These are phyloP conservation scores for Brachystomella parvula DNA, from an alignment of 1,140 invertebrate species.

Conservation along the genomic window DNA sequence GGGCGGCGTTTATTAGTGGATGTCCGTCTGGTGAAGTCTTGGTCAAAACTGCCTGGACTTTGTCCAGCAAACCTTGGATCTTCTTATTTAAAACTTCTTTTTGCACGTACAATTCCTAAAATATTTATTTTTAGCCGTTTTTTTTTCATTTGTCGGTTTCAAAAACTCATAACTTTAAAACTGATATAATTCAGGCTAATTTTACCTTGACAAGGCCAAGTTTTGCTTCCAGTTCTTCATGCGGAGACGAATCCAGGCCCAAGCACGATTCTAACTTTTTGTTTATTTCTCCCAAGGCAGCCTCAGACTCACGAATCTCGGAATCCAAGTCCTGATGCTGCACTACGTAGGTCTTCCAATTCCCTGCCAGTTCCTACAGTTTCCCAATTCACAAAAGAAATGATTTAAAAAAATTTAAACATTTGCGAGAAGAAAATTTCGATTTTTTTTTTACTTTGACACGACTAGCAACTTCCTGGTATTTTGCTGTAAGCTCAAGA, in stretches of 20 bases:
- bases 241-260: slow-evolving; percentile 67
- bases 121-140: slow-evolving; percentile 17
- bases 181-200: not conserved
- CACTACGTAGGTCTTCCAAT: slow-evolving; percentile 85
- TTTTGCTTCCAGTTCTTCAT: slow-evolving; percentile 77
- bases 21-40: slow-evolving; percentile 85
- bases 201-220: slow-evolving; percentile 59
- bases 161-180: not conserved
- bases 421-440: not conserved
- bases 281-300: slow-evolving; percentile 76
- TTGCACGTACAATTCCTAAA: slow-evolving; percentile 69
- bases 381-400: too few relatives aligned
- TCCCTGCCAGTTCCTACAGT: slow-evolving; percentile 65
- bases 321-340: slow-evolving; percentile 81
- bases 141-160: not conserved
- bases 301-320: slow-evolving; percentile 64
- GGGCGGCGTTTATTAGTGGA: slow-evolving; percentile 69
- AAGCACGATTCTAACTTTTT: slow-evolving; percentile 76
- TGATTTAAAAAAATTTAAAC: slow-evolving; percentile 8
- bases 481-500: slow-evolving; percentile 78
- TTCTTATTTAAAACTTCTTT: slow-evolving; percentile 87
- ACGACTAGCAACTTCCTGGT: slow-evolving; percentile 79
- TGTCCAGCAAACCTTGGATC: slow-evolving; percentile 73
- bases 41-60: slow-evolving; percentile 82
- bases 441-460: slow-evolving; percentile 55